phyloP scores from a whole-genome alignment of 2,888 invertebrate species.

The Atrina japonica region DNA sequence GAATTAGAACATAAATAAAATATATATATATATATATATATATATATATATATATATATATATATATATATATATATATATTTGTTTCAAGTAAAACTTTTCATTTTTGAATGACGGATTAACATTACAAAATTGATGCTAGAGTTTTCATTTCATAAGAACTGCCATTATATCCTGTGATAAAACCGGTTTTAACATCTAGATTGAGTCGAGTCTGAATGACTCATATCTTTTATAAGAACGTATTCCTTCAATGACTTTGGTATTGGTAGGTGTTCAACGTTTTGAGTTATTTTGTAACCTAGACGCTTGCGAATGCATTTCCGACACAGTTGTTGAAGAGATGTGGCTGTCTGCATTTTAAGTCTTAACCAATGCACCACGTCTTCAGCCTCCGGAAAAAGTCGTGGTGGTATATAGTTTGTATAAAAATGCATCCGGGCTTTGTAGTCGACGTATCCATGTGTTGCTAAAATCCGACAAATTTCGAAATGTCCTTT shows the following conservation, averaged over 20 bases:
- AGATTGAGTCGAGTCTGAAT: constrained; percentile 30
- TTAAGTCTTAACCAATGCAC: constrained; percentile 72
- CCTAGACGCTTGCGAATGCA: constrained; percentile 77
- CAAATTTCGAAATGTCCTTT: constrained; percentile 78
- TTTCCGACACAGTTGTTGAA: constrained; percentile 77
- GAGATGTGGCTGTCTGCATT: constrained; percentile 74
- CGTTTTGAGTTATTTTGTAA: constrained; percentile 74
- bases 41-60: too few species aligned
- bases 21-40: too few species aligned
- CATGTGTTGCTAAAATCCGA: constrained; percentile 75
- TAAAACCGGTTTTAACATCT: too few species aligned
- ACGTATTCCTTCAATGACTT: constrained; percentile 77
- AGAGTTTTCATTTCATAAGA: too few species aligned
- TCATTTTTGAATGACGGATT: too few species aligned
- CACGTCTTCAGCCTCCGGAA: constrained; percentile 70
- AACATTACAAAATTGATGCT: too few species aligned
- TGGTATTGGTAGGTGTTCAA: constrained; percentile 75
- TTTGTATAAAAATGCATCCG: constrained; percentile 70
- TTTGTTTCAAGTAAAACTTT: too few species aligned
- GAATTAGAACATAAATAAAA: too few species aligned
- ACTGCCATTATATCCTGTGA: too few species aligned
- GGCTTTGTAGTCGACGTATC: constrained; percentile 74
- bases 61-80: too few species aligned
- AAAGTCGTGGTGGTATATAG: constrained; percentile 70
- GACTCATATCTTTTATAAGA: constrained; percentile 72